Base-by-base conservation (phyloP, 2,888 invertebrate species). In the Drosophila crucigera region DNA sequence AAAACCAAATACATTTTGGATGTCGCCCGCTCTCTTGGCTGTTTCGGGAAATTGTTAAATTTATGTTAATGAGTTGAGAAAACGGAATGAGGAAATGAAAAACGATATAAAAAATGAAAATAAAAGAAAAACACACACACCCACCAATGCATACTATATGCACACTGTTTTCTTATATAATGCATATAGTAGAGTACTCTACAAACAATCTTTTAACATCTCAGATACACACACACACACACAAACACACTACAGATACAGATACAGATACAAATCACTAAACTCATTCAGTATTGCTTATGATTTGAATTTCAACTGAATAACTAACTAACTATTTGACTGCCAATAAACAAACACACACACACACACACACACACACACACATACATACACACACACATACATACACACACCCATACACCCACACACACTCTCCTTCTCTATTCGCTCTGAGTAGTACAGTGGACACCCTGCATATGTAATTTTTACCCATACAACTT, bases 141-240 rank as follows among this genome's bases (percentile, higher is more conserved):
- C 86, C 86, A 87, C 86, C 86, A 87, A 90, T 79, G 89, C 86
- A 88, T 88, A 90, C 83, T 82, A 89, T 85, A 85, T 85, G 85
- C 85, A 63, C 80, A 89, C 90, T 89, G 85, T 85, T 85, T 47
- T 85, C 90, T 87, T 73, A 85, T 87, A 87, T 82, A 74, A 82
- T 73, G 85, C 87, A 88, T 73, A 84, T 68, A 82, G 80, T 68
- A 69, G 69, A 75, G 66, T 78, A 78, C 66, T 47, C 47, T 72
- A 72, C 64, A 66, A 59, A 65, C 49, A 52, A 58, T 50, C 63
- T 66, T 73, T 73, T n/a, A 77, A 73, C 73, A 76, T 49, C 52
- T 53, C 78, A 72, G 37, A 68, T 43, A 49, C 47, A 64, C 33
- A 66, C 71, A 68, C 33, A 63, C 28, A 61, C 47, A 73, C 31